These are phyloP conservation scores for Mythimna loreyi DNA, from an alignment of 2,888 invertebrate genomes.

Conservation along the genomic window DNA sequence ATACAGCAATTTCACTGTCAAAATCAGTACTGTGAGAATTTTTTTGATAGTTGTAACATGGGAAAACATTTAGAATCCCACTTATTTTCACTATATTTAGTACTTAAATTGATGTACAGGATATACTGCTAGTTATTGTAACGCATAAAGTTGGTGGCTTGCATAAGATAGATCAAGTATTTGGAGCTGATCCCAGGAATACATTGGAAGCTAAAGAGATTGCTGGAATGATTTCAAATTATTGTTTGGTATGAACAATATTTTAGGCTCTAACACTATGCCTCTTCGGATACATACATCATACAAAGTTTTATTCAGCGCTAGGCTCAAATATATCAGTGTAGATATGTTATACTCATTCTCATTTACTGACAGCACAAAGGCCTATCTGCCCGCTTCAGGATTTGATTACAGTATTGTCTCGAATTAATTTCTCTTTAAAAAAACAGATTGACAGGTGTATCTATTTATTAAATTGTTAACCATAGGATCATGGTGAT, in stretches of 20 bases:
- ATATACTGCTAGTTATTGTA: not conserved
- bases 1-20: slow-evolving; percentile 10
- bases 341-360: not conserved
- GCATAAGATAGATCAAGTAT: not conserved
- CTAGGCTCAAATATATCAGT: not conserved
- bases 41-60: slow-evolving; percentile 9
- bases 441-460: not conserved
- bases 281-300: too few relatives aligned
- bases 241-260: too few relatives aligned
- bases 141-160: too few relatives aligned
- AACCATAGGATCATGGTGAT: not conserved
- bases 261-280: too few relatives aligned
- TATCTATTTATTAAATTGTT: not conserved
- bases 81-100: slow-evolving; percentile 13
- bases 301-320: not conserved
- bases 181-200: not conserved
- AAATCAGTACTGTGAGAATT: not conserved
- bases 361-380: not conserved
- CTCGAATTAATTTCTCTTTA: not conserved
- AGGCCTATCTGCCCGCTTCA: not conserved
- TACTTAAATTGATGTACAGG: slow-evolving; percentile 11
- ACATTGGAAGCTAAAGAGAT: too few relatives aligned
- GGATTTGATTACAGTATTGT: not conserved
- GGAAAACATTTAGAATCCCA: slow-evolving; percentile 10
- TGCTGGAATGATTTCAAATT: too few relatives aligned